Percentiles rank a stretch among this genome's conserved stretches.
phyloP scores from a whole-genome alignment of 1,140 invertebrate species.

The Anastrepha obliqua region DNA sequence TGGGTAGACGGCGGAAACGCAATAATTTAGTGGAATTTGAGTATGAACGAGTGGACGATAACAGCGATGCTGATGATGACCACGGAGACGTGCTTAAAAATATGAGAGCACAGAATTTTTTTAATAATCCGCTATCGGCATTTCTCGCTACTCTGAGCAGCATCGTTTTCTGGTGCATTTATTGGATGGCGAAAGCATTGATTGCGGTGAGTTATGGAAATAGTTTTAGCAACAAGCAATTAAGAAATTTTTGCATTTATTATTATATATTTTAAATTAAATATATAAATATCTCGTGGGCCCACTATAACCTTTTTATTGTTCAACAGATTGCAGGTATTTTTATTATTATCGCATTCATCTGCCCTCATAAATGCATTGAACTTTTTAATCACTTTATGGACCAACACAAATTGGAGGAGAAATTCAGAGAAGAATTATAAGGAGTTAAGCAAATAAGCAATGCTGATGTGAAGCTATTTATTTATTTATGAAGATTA shows the following conservation, averaged over 20 bases:
- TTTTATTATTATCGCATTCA: slow-evolving; percentile 58
- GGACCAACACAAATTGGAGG: neutral
- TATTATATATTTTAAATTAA: neutral
- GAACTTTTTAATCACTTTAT: slow-evolving; percentile 58
- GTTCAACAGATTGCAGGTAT: slow-evolving; percentile 57
- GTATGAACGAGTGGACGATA: neutral
- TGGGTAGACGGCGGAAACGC: neutral
- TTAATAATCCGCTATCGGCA: slow-evolving; percentile 56
- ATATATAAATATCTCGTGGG: neutral
- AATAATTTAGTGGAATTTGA: neutral
- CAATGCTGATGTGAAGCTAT: neutral
- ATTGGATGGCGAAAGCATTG: slow-evolving; percentile 57
- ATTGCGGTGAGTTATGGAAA: slow-evolving; percentile 59
- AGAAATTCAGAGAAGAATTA: slow-evolving; percentile 3
- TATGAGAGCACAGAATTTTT: neutral
- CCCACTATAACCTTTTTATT: neutral
- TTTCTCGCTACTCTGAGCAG: slow-evolving; percentile 55
- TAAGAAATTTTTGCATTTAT: neutral
- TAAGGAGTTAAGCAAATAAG: neutral
- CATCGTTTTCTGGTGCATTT: slow-evolving; percentile 59
- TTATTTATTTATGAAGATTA: neutral
- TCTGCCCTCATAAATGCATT: slow-evolving; percentile 59
- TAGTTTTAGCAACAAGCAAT: too few relatives aligned
- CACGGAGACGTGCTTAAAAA: neutral
- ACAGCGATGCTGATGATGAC: neutral